phyloP scores from a whole-genome alignment of 2,797 vertebrate species.

The Malacoctenus gilli region DNA sequence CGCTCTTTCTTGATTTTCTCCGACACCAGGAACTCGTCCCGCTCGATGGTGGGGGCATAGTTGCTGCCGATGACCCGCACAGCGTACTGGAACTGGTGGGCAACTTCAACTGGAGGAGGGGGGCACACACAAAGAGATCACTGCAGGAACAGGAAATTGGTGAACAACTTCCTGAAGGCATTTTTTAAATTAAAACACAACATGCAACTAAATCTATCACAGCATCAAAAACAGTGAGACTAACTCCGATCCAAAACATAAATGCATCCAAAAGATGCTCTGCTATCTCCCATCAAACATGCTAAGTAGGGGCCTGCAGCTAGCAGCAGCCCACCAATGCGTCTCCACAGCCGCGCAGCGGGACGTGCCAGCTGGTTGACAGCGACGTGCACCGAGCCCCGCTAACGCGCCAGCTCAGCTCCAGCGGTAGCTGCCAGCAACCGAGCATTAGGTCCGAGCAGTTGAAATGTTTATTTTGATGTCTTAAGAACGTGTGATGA shows the following conservation, averaged over 20 bases:
- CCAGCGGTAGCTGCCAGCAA: conserved; percentile 1
- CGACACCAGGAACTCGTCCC: conserved; percentile 95
- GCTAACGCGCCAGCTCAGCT: conserved; percentile 14
- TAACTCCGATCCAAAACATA: no score
- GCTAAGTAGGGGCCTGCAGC: conserved; percentile 55
- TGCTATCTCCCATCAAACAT: neutral
- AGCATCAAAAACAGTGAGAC: no score
- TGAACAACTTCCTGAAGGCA: no score
- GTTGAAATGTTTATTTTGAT: no score
- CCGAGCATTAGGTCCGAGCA: no score
- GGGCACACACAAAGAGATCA: conserved; percentile 30
- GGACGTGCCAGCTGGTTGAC: no score
- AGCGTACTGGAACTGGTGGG: conserved; percentile 98
- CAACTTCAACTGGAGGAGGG: conserved; percentile 88
- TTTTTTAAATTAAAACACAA: no score
- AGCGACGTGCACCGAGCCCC: conserved; percentile 14
- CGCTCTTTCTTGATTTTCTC: conserved; percentile 99
- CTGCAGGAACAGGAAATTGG: no score
- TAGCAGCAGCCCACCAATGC: conserved; percentile 21
- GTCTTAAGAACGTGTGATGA: no score
- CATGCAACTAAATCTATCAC: no score
- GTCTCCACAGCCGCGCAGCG: conserved; percentile 1
- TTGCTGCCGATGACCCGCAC: conserved; percentile 98
- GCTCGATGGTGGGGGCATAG: conserved; percentile 96
- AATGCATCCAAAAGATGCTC: no score